These are phyloP conservation scores for Philaethria dido DNA, from an alignment of 2,888 invertebrate genomes.

Conservation along the genomic window DNA sequence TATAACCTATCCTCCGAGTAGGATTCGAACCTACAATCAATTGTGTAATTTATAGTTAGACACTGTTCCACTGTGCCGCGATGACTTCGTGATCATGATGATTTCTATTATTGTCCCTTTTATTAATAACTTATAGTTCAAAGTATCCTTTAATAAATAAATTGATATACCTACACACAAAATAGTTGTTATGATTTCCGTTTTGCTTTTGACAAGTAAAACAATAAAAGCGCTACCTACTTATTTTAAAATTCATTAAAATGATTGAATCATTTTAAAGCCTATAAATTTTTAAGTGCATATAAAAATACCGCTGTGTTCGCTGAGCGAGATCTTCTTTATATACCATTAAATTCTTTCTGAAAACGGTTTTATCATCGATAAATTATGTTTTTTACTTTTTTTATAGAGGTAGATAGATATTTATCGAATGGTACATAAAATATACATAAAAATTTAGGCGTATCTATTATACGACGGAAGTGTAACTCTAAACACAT, in stretches of 20 bases:
- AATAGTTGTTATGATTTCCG: neutral
- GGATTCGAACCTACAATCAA: too few relatives aligned
- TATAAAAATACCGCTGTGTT: conserved; percentile 35
- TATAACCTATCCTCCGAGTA: too few relatives aligned
- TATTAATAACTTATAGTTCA: too few relatives aligned
- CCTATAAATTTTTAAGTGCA: conserved; percentile 35
- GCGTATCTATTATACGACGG: too few relatives aligned
- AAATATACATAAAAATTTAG: neutral
- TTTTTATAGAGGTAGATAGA: neutral
- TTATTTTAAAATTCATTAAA: conserved; percentile 28
- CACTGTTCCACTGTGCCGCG: too few relatives aligned
- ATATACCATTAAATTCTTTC: conserved; percentile 14
- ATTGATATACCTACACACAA: neutral
- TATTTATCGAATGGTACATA: neutral
- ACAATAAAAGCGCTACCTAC: neutral
- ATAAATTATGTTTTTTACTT: neutral
- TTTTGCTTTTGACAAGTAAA: neutral
- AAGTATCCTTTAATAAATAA: neutral
- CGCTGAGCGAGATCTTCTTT: conserved; percentile 11
- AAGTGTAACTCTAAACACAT: too few relatives aligned
- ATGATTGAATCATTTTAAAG: conserved; percentile 28
- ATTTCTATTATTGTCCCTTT: too few relatives aligned
- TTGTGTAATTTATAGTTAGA: too few relatives aligned
- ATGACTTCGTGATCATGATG: too few relatives aligned
- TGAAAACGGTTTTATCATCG: neutral